These are phyloP conservation scores for Pardosa pseudoannulata DNA, from an alignment of 2,888 invertebrate species.

Conservation along the genomic window DNA sequence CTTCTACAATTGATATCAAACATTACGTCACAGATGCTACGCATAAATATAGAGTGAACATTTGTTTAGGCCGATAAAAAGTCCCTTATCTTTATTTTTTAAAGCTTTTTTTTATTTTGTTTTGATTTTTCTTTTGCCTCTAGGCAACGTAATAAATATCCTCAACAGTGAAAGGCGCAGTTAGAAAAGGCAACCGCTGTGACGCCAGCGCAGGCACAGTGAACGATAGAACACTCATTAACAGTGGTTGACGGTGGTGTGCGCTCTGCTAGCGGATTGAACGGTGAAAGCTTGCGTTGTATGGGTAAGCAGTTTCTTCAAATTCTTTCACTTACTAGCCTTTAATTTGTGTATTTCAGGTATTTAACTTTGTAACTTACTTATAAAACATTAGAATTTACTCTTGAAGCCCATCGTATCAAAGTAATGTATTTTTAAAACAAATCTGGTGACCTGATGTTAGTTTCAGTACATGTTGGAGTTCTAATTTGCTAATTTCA, in stretches of 20 bases:
- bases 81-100: background rate
- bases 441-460: too few relatives aligned
- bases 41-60: conserved; percentile 5
- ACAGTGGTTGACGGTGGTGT: background rate
- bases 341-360: too few relatives aligned
- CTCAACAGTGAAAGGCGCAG: conserved; percentile 30
- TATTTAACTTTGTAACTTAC: too few relatives aligned
- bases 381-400: too few relatives aligned
- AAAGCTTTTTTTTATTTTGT: background rate
- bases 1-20: background rate
- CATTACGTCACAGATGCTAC: background rate
- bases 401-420: too few relatives aligned
- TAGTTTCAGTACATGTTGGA: too few relatives aligned
- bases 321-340: background rate
- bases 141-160: conserved; percentile 15
- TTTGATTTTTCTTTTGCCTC: background rate
- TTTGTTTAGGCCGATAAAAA: background rate
- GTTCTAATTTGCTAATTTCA: too few relatives aligned
- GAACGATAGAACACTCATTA: too few relatives aligned
- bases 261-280: background rate
- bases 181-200: conserved; percentile 19
- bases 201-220: background rate
- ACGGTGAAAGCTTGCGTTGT: conserved; percentile 47
- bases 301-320: conserved; percentile 38
- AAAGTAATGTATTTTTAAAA: too few relatives aligned